Base-by-base conservation (phyloP, 2,888 invertebrate species). In the Crioceris asparagi region DNA sequence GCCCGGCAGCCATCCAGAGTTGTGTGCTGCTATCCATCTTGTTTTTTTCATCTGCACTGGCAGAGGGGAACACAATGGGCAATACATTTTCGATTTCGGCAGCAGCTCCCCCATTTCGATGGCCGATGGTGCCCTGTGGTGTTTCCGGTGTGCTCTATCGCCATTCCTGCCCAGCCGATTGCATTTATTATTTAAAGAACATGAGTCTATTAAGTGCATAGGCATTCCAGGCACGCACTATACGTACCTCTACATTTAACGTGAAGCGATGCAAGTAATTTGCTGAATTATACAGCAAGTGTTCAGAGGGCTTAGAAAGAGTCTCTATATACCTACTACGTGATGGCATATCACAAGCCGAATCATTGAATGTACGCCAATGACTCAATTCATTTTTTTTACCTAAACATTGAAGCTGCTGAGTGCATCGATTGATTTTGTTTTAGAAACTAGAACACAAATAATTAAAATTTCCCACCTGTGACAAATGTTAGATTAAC, bases 161-260 rank as follows among this genome's bases (percentile, higher is more conserved):
- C 32, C n/a, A n/a, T n/a, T n/a, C n/a, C n/a, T n/a, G n/a, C n/a
- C n/a, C n/a, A n/a, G n/a, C n/a, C 54, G 51, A 54, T 55, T 54
- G 52, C 54, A 59, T 59, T 53, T 54, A 58, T 59, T 59, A 59
- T 59, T 59, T 54, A 58, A 46, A 48, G 45, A 50, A 53, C 56
- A 55, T 45, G 52, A 48, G 51, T 57, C 56, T 54, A 57, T 58
- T 57, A 57, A 55, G 52, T 54, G 55, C 56, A 58, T 59, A 50
- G 49, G 52, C 40, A 59, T 59, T 58, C 59, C 44, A 43, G 51
- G 47, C 58, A 59, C 57, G 56, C 55, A 55, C 46, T 35, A n/a
- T n/a, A n/a, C n/a, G n/a, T n/a, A 36, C 50, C 43, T 51, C 49
- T 54, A 57, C 56, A 57, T 58, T 59, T 56, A 57, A 58, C 51